These are phyloP conservation scores for Ceyx erithaca DNA, from an alignment of 2,797 vertebrate genomes.

Conservation along the genomic window DNA sequence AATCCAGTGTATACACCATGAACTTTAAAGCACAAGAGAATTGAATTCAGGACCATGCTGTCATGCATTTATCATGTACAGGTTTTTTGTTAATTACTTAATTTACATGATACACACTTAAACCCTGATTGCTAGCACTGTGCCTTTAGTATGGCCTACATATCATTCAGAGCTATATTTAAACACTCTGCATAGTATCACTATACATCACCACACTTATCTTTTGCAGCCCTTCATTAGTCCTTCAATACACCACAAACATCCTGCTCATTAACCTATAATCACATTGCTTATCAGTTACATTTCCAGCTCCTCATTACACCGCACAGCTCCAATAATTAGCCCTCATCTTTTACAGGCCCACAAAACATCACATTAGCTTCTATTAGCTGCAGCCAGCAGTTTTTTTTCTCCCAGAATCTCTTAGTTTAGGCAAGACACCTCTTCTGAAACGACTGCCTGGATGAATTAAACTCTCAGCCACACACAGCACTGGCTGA, in stretches of 20 bases:
- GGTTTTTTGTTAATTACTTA: not conserved
- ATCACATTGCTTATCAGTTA: conserved; percentile 20
- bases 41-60: not conserved
- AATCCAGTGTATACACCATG: not conserved
- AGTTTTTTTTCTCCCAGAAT: not conserved
- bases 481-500: not conserved
- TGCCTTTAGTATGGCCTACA: not conserved
- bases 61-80: not conserved
- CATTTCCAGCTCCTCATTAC: conserved; percentile 18
- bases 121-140: not conserved
- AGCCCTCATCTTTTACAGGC: not conserved
- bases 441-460: not conserved
- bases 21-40: not conserved
- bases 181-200: not conserved
- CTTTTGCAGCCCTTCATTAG: conserved; percentile 39
- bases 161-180: not conserved
- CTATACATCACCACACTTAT: not conserved
- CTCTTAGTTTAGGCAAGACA: not conserved
- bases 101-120: not conserved
- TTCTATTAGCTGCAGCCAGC: not conserved
- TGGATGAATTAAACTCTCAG: not conserved
- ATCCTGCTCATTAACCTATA: conserved; percentile 28
- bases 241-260: conserved; percentile 12
- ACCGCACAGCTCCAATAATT: not conserved
- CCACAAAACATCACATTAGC: not conserved